Evolutionary conservation across 1,140 invertebrate genomes (phyloP).

Genomic region (Nasonia vitripennis): DNA sequence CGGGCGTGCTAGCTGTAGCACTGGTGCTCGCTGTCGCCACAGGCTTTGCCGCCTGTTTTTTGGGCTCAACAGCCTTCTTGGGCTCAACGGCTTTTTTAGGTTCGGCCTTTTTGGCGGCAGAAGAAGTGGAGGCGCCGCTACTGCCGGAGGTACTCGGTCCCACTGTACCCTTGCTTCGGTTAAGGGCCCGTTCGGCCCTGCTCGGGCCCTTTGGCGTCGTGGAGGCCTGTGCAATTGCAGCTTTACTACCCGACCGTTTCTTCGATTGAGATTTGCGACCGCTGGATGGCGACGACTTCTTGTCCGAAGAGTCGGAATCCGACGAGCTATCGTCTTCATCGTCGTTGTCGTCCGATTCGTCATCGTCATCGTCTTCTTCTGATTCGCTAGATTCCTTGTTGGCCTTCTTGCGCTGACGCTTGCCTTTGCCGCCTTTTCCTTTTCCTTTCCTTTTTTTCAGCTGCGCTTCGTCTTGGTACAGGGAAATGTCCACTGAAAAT

Average conservation of each 20-base stretch:
- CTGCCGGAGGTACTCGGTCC: conserved; percentile 44
- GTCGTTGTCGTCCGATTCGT: conserved; percentile 56
- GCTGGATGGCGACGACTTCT: conserved; percentile 53
- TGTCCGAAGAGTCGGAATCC: conserved; percentile 57
- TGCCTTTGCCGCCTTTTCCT: conserved; percentile 51
- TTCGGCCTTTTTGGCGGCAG: conserved; percentile 56
- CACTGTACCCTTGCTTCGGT: conserved; percentile 61
- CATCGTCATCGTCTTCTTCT: conserved; percentile 58
- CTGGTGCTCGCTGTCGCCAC: conserved; percentile 52
- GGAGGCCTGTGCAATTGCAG: conserved; percentile 67
- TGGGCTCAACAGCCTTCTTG: conserved; percentile 58
- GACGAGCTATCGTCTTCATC: conserved; percentile 56
- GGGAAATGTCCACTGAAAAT: conserved; percentile 83
- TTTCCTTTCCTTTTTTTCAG: conserved; percentile 79
- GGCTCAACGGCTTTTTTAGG: conserved; percentile 57
- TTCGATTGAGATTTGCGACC: conserved; percentile 61
- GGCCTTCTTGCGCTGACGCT: conserved; percentile 65
- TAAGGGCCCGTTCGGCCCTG: conserved; percentile 69
- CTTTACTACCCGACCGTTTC: conserved; percentile 66
- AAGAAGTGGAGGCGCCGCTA: conserved; percentile 18
- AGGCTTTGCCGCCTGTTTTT: conserved; percentile 53
- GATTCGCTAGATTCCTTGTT: conserved; percentile 59
- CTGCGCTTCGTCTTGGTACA: conserved; percentile 87
- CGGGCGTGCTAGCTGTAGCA: conserved; percentile 50
- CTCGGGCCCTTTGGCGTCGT: conserved; percentile 68